A percentile compares a stretch with the other conserved stretches of the same genome.
Conservation (phyloP, 2,888 invertebrate species). For the Tetheella fluctuosa region DNA sequence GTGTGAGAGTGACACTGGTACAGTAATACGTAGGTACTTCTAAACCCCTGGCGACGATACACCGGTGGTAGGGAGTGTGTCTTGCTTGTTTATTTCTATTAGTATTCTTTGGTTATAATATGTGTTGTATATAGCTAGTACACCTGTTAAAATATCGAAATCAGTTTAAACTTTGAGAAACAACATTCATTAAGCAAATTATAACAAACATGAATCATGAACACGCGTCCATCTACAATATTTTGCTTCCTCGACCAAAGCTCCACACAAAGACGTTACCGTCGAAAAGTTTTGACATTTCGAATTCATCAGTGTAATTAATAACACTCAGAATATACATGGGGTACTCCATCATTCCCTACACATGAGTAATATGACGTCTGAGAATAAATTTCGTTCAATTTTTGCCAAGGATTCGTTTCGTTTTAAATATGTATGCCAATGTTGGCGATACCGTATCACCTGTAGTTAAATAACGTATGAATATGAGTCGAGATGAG, state of each 20-base stretch:
- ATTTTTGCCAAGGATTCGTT: constrained; percentile 3
- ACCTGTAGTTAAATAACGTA: too few relatives aligned
- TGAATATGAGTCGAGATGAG: neutral
- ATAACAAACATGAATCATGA: constrained; percentile 5
- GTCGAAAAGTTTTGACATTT: constrained; percentile 38
- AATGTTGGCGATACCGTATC: neutral
- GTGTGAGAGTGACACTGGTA: too few relatives aligned
- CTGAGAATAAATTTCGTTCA: constrained; percentile 2
- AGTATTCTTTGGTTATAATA: too few relatives aligned
- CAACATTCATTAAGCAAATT: constrained; percentile 13
- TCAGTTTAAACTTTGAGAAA: constrained; percentile 5
- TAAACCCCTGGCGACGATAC: too few relatives aligned
- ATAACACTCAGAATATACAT: constrained; percentile 36
- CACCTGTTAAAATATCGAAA: neutral
- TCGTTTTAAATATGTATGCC: neutral
- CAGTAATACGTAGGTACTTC: too few relatives aligned
- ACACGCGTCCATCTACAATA: neutral
- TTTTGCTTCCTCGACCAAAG: constrained; percentile 16
- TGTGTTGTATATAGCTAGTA: neutral
- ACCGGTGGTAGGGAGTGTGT: too few relatives aligned
- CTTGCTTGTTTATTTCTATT: too few relatives aligned
- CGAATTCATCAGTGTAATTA: constrained; percentile 43
- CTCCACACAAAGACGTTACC: constrained; percentile 25
- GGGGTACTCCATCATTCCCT: constrained; percentile 26
- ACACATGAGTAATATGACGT: constrained; percentile 20